These are phyloP conservation scores for Grallaria varia DNA, from an alignment of 2,113 vertebrate genomes.

Conservation along the genomic window DNA sequence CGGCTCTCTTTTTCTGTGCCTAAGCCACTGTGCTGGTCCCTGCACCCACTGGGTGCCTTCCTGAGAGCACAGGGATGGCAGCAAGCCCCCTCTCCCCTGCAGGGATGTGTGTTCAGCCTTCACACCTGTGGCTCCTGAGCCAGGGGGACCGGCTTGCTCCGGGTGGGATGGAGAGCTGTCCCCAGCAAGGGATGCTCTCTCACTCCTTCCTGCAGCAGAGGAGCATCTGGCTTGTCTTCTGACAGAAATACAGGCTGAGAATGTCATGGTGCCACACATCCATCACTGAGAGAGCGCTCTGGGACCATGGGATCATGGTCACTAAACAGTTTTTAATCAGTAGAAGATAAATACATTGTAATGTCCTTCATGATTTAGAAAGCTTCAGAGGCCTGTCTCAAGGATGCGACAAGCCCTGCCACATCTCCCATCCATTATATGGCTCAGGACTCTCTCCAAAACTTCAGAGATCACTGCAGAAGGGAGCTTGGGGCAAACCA, in stretches of 20 bases:
- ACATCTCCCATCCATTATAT: not conserved
- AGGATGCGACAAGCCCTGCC: not conserved
- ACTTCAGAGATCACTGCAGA: not conserved
- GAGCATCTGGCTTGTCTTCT: not conserved
- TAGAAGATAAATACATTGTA: not conserved
- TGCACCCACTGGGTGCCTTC: too few species aligned
- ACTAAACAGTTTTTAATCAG: not conserved
- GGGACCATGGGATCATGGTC: not conserved
- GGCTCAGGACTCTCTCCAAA: not conserved
- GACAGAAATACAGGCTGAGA: not conserved
- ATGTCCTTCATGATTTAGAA: not conserved
- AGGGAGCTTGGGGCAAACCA: not conserved
- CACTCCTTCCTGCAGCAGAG: not conserved
- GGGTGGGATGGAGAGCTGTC: too few species aligned
- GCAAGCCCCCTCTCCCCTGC: accelerated
- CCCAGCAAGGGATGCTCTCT: not conserved
- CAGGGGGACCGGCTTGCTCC: accelerated
- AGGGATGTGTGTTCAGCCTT: not conserved
- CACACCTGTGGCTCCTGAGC: not conserved
- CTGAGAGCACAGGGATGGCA: not conserved
- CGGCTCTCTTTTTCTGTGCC: not conserved
- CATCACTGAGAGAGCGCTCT: not conserved
- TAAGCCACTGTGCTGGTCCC: not conserved
- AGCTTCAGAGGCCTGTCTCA: not conserved
- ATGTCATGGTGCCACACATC: not conserved